These are phyloP conservation scores for Marronus borbonicus DNA, from an alignment of 2,888 invertebrate species.

Conservation along the genomic window DNA sequence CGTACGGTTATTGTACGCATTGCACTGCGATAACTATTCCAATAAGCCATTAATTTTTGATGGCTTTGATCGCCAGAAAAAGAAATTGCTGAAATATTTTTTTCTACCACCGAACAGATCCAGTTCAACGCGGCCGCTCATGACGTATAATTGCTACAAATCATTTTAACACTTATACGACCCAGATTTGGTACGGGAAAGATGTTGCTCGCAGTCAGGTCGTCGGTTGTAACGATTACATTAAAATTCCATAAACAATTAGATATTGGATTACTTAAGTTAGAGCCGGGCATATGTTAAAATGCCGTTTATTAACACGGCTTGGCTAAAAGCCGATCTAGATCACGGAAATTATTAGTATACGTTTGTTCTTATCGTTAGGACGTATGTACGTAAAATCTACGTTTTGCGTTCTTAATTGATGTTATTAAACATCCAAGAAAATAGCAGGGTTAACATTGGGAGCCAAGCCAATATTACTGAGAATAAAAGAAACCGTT, in stretches of 20 bases:
- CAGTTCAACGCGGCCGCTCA: background rate
- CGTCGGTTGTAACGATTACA: background rate
- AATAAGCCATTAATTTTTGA: background rate
- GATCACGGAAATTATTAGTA: background rate
- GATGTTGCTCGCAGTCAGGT: background rate
- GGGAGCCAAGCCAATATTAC: no score
- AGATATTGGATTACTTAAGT: background rate
- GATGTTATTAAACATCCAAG: no score
- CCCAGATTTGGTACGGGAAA: background rate
- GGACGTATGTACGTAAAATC: no score
- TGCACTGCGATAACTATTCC: background rate
- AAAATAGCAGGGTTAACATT: no score
- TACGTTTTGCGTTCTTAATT: no score
- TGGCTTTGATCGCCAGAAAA: background rate
- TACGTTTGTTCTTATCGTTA: no score
- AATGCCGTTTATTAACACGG: background rate
- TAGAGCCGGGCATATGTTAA: no score
- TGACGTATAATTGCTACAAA: background rate
- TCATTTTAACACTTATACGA: slow-evolving; percentile 11
- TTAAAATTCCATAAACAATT: slow-evolving; percentile 1
- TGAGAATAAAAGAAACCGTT: no score
- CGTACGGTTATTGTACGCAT: background rate
- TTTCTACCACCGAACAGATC: background rate
- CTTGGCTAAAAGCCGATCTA: background rate
- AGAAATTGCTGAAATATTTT: background rate